Base-by-base conservation (phyloP, 2,113 vertebrate species). In the Psettodes erumei region DNA sequence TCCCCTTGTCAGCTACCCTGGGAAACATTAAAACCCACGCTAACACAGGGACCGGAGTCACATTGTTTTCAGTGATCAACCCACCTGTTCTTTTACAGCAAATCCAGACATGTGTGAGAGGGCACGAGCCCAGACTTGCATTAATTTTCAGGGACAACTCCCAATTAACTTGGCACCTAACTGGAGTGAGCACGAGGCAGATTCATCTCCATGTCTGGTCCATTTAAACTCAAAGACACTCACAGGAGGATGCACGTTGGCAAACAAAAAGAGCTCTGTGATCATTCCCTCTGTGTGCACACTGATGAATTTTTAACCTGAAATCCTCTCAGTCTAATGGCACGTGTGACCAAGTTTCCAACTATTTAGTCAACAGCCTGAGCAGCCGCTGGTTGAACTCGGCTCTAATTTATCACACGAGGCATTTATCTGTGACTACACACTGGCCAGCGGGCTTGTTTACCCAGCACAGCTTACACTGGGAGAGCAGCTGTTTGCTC, bases 301-400 rank as follows among this genome's bases (percentile, higher is more conserved):
- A 80, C 25, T 0, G 81, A 77, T 88, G 11, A 90, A 92, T 90
- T 30, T 85, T 92, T 92, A 93, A 92, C 89, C 45, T 38, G 81
- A 63, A 5, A 55, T 8, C 42, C 43, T 60, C 51, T 68, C 48
- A 55, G 37, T 8, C 30, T 38, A 8, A 54, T 28, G 64, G 74
- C 37, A 68, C 54, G 56, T 23, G 65, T 62, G 53, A 74, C 35
- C 45, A 75, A 72, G 12, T 16, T 21, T 25, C 32, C 10, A 64
- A 19, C 58, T 62, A 65, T 77, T 61, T n/a, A 62, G 23, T 55
- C 42, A 28, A 60, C 8, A 50, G 5, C 32, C 1, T 23, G 8
- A 68, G 21, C 5, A 6, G 43, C 30, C 51, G 27, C 21, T 1
- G 33, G 63, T 45, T 43, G 7, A 63, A 68, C 65, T 66, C 5